Conservation (phyloP, 1,140 invertebrate genomes). For the Hirudo medicinalis region DNA sequence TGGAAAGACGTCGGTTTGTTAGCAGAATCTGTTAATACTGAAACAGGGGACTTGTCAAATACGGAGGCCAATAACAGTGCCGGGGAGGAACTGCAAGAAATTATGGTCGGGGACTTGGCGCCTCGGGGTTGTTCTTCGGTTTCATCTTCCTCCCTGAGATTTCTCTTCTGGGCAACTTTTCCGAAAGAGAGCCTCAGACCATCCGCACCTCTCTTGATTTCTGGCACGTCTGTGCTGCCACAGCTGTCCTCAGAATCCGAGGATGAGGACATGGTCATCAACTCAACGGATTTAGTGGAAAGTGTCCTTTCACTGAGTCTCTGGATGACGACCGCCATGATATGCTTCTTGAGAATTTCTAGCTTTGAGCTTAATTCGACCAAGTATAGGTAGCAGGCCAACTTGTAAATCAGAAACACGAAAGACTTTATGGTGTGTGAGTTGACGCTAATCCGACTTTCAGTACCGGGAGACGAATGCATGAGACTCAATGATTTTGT, state of each 20-base stretch:
- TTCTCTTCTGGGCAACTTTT: constrained; percentile 7
- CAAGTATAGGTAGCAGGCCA: no score
- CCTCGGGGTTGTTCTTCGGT: background rate
- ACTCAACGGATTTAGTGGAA: background rate
- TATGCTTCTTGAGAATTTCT: no score
- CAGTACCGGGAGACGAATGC: no score
- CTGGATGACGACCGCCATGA: background rate
- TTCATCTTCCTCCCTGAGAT: background rate
- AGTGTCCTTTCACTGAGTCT: background rate
- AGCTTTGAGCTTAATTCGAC: no score
- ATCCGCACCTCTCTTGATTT: background rate
- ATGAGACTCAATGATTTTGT: no score
- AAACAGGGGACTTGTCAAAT: background rate
- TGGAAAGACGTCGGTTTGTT: background rate
- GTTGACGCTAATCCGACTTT: no score
- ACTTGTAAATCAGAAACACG: no score
- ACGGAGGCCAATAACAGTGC: background rate
- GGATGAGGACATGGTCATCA: background rate
- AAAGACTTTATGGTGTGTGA: no score
- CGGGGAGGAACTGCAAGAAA: background rate
- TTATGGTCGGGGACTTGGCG: no score
- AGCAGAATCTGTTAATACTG: background rate
- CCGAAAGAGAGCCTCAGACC: background rate
- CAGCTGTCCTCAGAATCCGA: background rate
- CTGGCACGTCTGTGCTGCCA: background rate